Evolutionary conservation across 2,888 invertebrate species (phyloP), one percentile per base, ranked within the genome.

Genomic region (Sesia bembeciformis): DNA sequence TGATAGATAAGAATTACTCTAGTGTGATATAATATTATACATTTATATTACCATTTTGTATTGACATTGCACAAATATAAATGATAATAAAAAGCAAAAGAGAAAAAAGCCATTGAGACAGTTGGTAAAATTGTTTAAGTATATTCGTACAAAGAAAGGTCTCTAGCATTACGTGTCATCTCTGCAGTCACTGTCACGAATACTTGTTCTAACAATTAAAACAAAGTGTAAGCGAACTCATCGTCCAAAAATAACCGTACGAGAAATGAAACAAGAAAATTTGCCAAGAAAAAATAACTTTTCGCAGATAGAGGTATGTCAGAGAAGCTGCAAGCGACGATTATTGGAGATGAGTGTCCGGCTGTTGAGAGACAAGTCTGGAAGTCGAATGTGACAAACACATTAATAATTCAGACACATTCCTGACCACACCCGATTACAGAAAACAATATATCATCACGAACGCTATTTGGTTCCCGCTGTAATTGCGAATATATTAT

Each of bases 201-300:
- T 23, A 4, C 4, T 39, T n/a, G 46, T 42, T 49, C 40, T 41
- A 52, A 54, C 53, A 50, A 50, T 59, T 55, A 58, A 62, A 58
- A 58, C 60, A 62, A 62, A 72, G 67, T 73, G 70, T 73, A 68
- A 73, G 70, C 67, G 67, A 69, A 74, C 70, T 70, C 68, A 54
- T 55, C 54, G 63, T 75, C 74, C 68, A 55, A 61, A 79, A 82
- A 82, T 81, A 82, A 76, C 72, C 67, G 57, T 62, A 62, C 54
- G 58, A 64, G 70, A 75, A 74, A 65, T 73, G 73, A 78, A 79
- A 75, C 77, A 72, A 76, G 78, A 68, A 66, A 64, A 76, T 74
- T 75, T 82, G 82, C 82, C 82, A 82, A 82, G 81, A 82, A 76
- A 80, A 79, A 74, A 69, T 72, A 62, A 66, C 67, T 63, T 62